phyloP scores from a whole-genome alignment of 1,140 invertebrate species.

The Capitella teleta region DNA sequence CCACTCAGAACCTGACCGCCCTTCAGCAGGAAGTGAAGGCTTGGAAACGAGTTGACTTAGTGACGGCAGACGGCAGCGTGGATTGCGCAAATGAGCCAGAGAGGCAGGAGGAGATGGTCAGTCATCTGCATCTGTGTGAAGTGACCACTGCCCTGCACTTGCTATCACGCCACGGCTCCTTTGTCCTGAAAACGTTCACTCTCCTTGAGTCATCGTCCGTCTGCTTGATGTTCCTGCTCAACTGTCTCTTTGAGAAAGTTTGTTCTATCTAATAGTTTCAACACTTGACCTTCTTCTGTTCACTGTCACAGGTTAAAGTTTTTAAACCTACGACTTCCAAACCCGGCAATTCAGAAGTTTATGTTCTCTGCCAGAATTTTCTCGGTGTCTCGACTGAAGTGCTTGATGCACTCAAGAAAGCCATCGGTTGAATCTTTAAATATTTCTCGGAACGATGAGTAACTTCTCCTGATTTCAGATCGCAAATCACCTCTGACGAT shows the following conservation, averaged over 20 bases:
- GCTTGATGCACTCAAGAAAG: background rate
- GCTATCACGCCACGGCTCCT: constrained; percentile 59
- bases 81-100: constrained; percentile 71
- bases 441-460: background rate
- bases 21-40: constrained; percentile 43
- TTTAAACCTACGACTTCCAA: constrained; percentile 86
- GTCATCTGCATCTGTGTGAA: constrained; percentile 71
- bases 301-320: constrained; percentile 42
- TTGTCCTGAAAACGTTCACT: constrained; percentile 89
- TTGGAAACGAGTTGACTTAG: constrained; percentile 27
- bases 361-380: constrained; percentile 49
- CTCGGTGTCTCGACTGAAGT: constrained; percentile 3
- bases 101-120: constrained; percentile 70
- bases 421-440: constrained; percentile 2
- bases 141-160: constrained; percentile 59
- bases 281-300: background rate
- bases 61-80: constrained; percentile 89
- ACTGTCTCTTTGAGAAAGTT: constrained; percentile 60
- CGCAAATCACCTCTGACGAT: constrained; percentile 29
- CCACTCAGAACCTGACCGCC: constrained; percentile 52
- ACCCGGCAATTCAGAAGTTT: constrained; percentile 86
- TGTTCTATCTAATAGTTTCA: background rate
- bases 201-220: constrained; percentile 72
- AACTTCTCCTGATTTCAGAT: constrained; percentile 5
- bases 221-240: constrained; percentile 67